These are phyloP conservation scores for Microplitis demolitor DNA, from an alignment of 1,140 invertebrate genomes.

Conservation along the genomic window DNA sequence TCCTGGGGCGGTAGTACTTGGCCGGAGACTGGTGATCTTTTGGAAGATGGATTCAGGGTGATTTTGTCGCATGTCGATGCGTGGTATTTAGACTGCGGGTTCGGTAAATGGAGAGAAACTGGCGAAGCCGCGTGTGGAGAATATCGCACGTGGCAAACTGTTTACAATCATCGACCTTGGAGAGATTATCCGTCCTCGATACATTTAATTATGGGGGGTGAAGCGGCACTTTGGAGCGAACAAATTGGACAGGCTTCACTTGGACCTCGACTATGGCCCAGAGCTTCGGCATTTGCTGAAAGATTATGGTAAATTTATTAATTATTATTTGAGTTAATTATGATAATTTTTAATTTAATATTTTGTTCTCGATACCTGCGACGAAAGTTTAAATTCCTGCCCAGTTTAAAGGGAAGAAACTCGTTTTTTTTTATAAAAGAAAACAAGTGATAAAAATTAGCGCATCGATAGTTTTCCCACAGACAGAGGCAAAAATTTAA, in stretches of 20 bases:
- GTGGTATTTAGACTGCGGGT: conserved; percentile 86
- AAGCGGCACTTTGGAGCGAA: conserved; percentile 76
- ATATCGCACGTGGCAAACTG: conserved; percentile 81
- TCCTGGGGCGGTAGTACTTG: conserved; percentile 80
- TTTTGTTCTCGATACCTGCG: no score
- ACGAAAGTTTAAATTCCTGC: no score
- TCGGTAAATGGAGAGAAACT: conserved; percentile 76
- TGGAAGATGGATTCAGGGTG: conserved; percentile 76
- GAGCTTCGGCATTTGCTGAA: conserved; percentile 70
- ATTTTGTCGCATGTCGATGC: conserved; percentile 83
- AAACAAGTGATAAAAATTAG: no score
- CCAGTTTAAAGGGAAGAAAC: no score
- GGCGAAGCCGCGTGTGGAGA: conserved; percentile 77
- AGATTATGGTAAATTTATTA: conserved; percentile 59
- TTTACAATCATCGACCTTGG: conserved; percentile 83
- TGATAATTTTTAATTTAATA: background rate
- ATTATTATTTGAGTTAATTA: background rate
- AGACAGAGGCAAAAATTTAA: no score
- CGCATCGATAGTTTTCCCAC: no score
- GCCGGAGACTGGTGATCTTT: conserved; percentile 73
- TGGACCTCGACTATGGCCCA: conserved; percentile 73
- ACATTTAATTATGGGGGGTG: conserved; percentile 66
- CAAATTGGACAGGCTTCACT: conserved; percentile 67
- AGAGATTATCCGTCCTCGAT: conserved; percentile 57
- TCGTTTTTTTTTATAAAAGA: no score